phyloP scores from a whole-genome alignment of 2,113 vertebrate genomes.

The Sciurus niger region DNA sequence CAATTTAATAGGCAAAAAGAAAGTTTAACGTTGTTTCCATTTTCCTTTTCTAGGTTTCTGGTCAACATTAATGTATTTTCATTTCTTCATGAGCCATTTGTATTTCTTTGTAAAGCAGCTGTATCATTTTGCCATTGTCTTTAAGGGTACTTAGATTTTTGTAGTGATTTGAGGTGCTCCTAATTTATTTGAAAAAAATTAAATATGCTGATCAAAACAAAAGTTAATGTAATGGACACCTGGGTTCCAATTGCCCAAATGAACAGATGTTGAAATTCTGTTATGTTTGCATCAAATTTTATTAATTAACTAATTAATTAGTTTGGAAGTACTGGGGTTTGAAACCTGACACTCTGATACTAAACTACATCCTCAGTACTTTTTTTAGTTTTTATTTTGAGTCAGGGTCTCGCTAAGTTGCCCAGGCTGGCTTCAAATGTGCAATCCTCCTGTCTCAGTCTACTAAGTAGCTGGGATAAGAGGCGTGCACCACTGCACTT shows the following conservation, averaged over 20 bases:
- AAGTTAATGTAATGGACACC: background rate
- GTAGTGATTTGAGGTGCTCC: background rate
- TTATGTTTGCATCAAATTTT: background rate
- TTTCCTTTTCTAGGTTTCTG: background rate
- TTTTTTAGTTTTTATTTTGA: too few relatives aligned
- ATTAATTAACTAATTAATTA: background rate
- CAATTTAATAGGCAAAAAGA: background rate
- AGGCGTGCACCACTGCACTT: too few relatives aligned
- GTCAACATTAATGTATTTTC: background rate
- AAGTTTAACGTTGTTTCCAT: background rate
- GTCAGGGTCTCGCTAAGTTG: too few relatives aligned
- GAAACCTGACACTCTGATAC: too few relatives aligned
- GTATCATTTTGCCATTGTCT: background rate
- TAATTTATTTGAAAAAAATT: slow-evolving; percentile 2
- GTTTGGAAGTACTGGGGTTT: too few relatives aligned
- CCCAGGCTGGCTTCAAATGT: too few relatives aligned
- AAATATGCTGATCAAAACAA: slow-evolving; percentile 21
- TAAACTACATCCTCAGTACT: too few relatives aligned
- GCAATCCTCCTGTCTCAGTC: too few relatives aligned
- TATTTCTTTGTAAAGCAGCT: background rate
- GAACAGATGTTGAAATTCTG: slow-evolving; percentile 1
- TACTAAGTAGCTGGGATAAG: too few relatives aligned
- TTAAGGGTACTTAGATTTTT: background rate
- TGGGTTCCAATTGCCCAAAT: background rate
- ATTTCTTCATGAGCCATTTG: background rate